Percentiles rank a stretch among this genome's conserved stretches.
phyloP scores from a whole-genome alignment of 2,888 invertebrate genomes.

The Drosophila nr. fundita region DNA sequence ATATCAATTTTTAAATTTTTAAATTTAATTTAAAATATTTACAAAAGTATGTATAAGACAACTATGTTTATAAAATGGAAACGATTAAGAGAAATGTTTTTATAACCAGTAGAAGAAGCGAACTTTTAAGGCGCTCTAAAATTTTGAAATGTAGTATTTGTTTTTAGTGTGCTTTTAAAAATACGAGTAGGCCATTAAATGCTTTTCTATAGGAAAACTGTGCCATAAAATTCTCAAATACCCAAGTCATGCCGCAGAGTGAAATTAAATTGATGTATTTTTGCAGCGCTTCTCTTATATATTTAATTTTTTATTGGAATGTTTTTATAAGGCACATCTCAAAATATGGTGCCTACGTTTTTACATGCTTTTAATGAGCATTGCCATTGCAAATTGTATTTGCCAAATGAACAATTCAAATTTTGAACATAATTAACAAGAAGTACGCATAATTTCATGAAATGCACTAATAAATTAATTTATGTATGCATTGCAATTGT shows the following conservation, averaged over 20 bases:
- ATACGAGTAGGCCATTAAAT: not conserved
- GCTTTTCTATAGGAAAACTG: not conserved
- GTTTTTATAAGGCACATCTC: slow-evolving; percentile 35
- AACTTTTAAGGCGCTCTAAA: not conserved
- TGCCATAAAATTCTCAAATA: slow-evolving; percentile 1
- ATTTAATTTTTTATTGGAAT: slow-evolving; percentile 33
- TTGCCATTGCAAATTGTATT: slow-evolving; percentile 37
- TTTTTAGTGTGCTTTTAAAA: slow-evolving; percentile 8
- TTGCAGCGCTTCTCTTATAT: not conserved
- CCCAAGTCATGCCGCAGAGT: not conserved
- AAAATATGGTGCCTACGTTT: slow-evolving; percentile 48
- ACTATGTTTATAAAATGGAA: not conserved
- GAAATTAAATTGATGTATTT: slow-evolving; percentile 6
- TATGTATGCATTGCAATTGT: slow-evolving; percentile 16
- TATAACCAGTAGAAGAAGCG: not conserved
- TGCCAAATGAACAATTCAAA: slow-evolving; percentile 47
- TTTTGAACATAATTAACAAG: slow-evolving; percentile 60
- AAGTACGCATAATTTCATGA: slow-evolving; percentile 35
- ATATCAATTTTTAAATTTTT: not conserved
- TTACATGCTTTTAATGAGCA: slow-evolving; percentile 68
- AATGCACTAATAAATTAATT: slow-evolving; percentile 35
- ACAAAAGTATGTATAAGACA: not conserved
- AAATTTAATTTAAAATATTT: not conserved
- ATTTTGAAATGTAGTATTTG: not conserved
- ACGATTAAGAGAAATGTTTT: not conserved